Evolutionary conservation across 2,797 vertebrate genomes (phyloP).

Genomic region (Dendrocincla tyrannina): DNA sequence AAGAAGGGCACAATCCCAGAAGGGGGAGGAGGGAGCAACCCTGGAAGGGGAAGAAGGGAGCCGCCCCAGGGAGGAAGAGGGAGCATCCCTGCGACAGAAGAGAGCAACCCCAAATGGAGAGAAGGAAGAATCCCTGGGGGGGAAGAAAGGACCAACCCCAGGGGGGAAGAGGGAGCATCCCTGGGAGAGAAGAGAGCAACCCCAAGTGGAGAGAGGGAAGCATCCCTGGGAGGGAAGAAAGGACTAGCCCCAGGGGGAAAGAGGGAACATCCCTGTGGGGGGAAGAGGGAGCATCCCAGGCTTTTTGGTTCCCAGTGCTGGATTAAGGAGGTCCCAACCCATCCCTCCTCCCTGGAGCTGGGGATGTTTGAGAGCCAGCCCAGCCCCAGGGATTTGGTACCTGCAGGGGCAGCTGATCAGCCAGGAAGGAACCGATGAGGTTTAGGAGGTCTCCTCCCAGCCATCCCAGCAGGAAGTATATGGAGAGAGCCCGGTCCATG

Average conservation of each 20-base stretch:
- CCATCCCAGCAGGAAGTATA: slow-evolving; percentile 96
- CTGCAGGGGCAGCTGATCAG: slow-evolving; percentile 94
- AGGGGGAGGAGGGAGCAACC: neutral
- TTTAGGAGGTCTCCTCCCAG: slow-evolving; percentile 91
- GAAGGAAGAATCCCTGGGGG: neutral
- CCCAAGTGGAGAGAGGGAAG: neutral
- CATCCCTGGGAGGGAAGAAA: neutral
- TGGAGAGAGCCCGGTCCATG: slow-evolving; percentile 92
- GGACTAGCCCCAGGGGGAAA: too few species aligned
- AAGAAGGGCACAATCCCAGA: neutral
- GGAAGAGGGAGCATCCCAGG: neutral
- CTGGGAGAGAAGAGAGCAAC: too few species aligned
- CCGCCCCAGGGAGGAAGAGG: neutral
- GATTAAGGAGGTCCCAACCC: neutral
- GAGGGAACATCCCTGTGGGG: neutral
- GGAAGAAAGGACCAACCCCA: neutral
- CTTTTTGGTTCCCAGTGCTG: neutral
- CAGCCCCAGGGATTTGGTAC: slow-evolving; percentile 53
- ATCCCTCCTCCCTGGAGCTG: neutral
- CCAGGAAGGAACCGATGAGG: slow-evolving; percentile 90
- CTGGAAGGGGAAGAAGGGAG: neutral
- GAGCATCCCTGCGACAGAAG: neutral
- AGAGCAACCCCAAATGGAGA: too few species aligned
- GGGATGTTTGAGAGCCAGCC: neutral
- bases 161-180: neutral